Percentiles rank a stretch among this genome's conserved stretches.
Conservation (phyloP, 2,113 vertebrate species). For the Ctenodactylus gundi region DNA sequence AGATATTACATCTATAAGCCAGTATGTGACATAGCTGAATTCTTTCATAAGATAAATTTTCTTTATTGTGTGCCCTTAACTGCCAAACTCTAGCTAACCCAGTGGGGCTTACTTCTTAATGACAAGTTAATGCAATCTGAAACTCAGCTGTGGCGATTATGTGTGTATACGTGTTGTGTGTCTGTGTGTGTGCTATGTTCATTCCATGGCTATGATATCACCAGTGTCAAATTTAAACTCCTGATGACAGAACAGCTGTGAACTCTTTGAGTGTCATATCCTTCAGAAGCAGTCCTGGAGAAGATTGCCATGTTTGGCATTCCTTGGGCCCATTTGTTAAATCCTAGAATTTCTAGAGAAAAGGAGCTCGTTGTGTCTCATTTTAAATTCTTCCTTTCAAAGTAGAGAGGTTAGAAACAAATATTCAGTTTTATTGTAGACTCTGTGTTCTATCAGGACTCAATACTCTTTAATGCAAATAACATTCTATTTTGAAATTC, state of each 20-base stretch:
- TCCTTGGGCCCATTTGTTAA: not conserved
- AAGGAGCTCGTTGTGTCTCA: not conserved
- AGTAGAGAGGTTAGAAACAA: not conserved
- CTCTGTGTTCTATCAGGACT: not conserved
- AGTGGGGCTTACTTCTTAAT: not conserved
- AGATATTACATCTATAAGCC: not conserved
- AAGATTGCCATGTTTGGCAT: not conserved
- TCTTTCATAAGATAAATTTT: not conserved
- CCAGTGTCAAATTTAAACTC: constrained; percentile 44
- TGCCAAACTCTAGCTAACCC: not conserved
- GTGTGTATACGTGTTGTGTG: not conserved
- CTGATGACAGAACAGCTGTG: constrained; percentile 43
- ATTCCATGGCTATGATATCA: constrained; percentile 27
- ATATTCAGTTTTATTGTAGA: not conserved
- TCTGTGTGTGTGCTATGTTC: not conserved
- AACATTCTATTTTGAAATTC: constrained; percentile 40
- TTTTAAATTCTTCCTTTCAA: constrained; percentile 18
- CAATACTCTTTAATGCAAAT: not conserved
- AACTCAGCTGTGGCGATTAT: not conserved
- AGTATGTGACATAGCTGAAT: not conserved
- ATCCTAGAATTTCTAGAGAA: constrained; percentile 19
- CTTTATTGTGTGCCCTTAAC: not conserved
- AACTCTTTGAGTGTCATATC: not conserved
- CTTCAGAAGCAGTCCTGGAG: constrained; percentile 33
- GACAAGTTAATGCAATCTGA: not conserved